Base-by-base conservation (phyloP, 2,113 vertebrate genomes). In the Loxodonta africana region DNA sequence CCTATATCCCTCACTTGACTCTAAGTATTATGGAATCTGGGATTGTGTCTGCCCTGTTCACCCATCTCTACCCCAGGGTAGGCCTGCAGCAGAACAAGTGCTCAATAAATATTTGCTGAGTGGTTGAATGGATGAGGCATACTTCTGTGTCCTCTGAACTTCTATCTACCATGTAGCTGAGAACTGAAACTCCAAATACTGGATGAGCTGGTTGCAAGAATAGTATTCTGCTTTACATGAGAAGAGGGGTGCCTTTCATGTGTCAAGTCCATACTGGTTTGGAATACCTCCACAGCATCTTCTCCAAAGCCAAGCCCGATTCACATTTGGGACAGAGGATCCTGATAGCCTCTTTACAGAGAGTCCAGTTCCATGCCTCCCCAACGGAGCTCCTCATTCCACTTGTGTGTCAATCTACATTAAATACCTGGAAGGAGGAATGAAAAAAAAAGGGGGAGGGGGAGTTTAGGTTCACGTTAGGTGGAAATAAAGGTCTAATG, bases 401-500 rank as follows among this genome's bases (percentile, higher is more conserved):
- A 53, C 7, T 82, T 23, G 2, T n/a, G 53, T 65, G 48, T 76
- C 81, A 82, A 60, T 93, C 21, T 80, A 71, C 44, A 83, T 86
- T 73, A 78, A 90, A 46, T 57, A 65, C 14, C 73, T 33, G 37
- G 17, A 92, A 94, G 51, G 20, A 82, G 5, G 8, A 62, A 15
- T 67, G 1, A 48, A 33, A 62, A 28, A 80, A 51, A 37, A 37
- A 37, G 37, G 37, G 37, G 37, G 37, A 37, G 37, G 6, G 88
- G 51, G 7, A 51, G 53, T 92, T 92, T 74, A 71, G 28, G 21
- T 90, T 90, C 6, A 63, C n/a, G 69, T 71, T 73, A 0, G 12
- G 23, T 82, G 28, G 67, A 96, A 85, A 90, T 93, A 87, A 96
- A 96, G 25, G 41, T 28, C 53, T 65, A 37, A 60, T 88, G 69